phyloP scores from a whole-genome alignment of 2,888 invertebrate genomes.

The Ernsta delagoae region DNA sequence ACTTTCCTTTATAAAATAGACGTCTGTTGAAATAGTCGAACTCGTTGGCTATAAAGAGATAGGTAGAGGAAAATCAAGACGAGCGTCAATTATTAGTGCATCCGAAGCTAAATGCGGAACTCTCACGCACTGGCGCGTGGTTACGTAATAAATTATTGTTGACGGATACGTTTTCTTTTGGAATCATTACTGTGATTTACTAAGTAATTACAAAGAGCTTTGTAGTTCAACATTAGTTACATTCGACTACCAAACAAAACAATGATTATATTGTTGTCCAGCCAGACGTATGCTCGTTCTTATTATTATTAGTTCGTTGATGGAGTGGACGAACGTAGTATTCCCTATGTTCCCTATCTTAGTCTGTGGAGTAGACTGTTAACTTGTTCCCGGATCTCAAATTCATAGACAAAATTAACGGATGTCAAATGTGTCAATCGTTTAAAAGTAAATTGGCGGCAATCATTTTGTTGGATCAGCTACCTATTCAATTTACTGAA shows the following conservation, averaged over 20 bases:
- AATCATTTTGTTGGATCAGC: constrained; percentile 11
- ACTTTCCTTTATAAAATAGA: constrained; percentile 48
- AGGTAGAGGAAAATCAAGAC: constrained; percentile 9
- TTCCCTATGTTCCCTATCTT: no score
- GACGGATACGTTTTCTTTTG: background rate
- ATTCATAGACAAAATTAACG: no score
- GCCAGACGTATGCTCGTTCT: no score
- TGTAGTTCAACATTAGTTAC: no score
- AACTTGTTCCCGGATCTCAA: no score
- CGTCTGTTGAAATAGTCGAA: constrained; percentile 52
- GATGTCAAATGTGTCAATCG: background rate
- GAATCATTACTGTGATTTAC: no score
- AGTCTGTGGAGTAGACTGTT: no score
- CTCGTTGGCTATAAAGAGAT: constrained; percentile 39
- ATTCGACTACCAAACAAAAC: no score
- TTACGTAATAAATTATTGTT: constrained; percentile 36
- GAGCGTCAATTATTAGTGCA: constrained; percentile 52
- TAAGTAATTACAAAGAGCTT: no score
- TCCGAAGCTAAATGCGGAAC: constrained; percentile 38
- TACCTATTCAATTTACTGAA: constrained; percentile 35
- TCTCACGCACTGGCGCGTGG: constrained; percentile 28
- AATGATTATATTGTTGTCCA: no score
- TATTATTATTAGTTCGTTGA: no score
- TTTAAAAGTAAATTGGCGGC: constrained; percentile 1
- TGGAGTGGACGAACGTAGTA: background rate